Base-by-base conservation (phyloP, 2,113 vertebrate genomes). In the Sardina pilchardus region DNA sequence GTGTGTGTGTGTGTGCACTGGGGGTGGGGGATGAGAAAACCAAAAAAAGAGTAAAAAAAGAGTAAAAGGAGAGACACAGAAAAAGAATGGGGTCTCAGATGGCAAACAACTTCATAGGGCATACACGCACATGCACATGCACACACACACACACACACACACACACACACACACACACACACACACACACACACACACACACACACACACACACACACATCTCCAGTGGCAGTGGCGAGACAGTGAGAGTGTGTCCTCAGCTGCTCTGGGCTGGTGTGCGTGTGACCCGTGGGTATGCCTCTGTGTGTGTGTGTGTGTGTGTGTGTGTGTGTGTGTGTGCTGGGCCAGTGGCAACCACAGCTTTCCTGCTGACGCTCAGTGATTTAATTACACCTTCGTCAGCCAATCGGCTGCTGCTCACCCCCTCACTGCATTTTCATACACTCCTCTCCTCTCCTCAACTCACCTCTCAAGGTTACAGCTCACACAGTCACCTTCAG, bases 361-460 rank as follows among this genome's bases (percentile, higher is more conserved):
- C 97, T 98, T 99, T 98, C 99, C 96, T 96, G 95, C 97, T 97
- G 98, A 99, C 97, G 97, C 97, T 97, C 97, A 94, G 94, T 97
- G 96, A 97, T 99, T 99, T 99, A 99, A 99, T 99, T 99, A 99
- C 98, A 97, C 97, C 96, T 97, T 97, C 99, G 98, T 99, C 98
- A 99, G 97, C 87, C 93, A 91, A 88, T 93, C 96, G 50, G 50
- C 50, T 53, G 96, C n/a, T 63, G 56, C 21, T 63, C 97, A 96
- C 97, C 97, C 95, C 96, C 97, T 96, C 96, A 99, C 97, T 98
- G 99, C 96, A 98, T 99, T 99, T 99, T 99, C 99, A 99, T 99
- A 99, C 98, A 99, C 96, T 98, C 97, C 97, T 96, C 94, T 93
- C 94, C 92, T 82, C 45, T 45, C 75, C 7, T 83, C 53, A 59